Conservation (phyloP, 1,140 invertebrate species). For the Hestina assimilis region DNA sequence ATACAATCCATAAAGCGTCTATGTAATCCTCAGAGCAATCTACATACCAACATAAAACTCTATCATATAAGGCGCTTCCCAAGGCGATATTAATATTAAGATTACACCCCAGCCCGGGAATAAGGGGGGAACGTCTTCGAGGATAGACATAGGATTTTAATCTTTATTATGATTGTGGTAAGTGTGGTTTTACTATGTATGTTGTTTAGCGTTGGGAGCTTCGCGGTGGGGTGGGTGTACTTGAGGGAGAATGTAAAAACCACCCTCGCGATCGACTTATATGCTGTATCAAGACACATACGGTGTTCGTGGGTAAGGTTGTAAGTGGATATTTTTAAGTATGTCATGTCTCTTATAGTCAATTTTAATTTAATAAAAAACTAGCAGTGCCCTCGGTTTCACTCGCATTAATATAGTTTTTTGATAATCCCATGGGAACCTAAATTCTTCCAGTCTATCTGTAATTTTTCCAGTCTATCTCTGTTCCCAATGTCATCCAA, state of each 20-base stretch:
- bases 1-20: constrained; percentile 47
- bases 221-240: constrained; percentile 54
- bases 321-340: constrained; percentile 26
- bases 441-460: too few species aligned
- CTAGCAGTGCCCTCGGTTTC: not conserved
- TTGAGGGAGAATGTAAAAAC: constrained; percentile 75
- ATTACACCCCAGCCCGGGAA: constrained; percentile 60
- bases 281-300: constrained; percentile 72
- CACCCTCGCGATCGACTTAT: constrained; percentile 78
- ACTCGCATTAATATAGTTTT: too few species aligned
- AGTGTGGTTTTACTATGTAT: constrained; percentile 26
- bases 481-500: too few species aligned
- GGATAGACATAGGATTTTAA: not conserved
- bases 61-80: constrained; percentile 62
- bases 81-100: constrained; percentile 76
- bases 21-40: constrained; percentile 54
- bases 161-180: constrained; percentile 14
- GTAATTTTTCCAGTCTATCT: too few species aligned
- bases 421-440: too few species aligned
- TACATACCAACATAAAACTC: constrained; percentile 61
- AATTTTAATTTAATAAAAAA: not conserved
- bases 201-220: constrained; percentile 25
- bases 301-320: constrained; percentile 22
- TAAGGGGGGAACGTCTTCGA: constrained; percentile 30
- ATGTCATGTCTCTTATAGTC: not conserved